Percentiles rank a stretch among this genome's conserved stretches.
These are phyloP conservation scores for Charanyca ferruginea DNA, from an alignment of 2,888 invertebrate genomes.

Conservation along the genomic window DNA sequence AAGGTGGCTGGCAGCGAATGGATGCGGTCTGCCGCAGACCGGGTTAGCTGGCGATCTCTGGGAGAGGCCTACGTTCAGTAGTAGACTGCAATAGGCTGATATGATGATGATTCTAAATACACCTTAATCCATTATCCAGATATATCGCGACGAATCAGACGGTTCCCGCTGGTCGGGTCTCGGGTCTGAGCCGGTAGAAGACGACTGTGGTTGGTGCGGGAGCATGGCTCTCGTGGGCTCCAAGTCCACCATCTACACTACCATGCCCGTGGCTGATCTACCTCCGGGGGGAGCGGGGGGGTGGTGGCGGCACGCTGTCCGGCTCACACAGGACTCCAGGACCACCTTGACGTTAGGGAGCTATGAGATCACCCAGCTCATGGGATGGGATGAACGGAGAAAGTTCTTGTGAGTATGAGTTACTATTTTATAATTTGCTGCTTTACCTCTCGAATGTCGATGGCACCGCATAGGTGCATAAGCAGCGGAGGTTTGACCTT, in stretches of 20 bases:
- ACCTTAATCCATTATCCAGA: slow-evolving; percentile 66
- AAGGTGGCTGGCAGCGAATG: too few species aligned
- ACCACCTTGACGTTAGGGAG: slow-evolving; percentile 93
- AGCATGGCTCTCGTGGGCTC: slow-evolving; percentile 83
- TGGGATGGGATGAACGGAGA: slow-evolving; percentile 95
- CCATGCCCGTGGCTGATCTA: slow-evolving; percentile 89
- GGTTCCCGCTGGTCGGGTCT: slow-evolving; percentile 88
- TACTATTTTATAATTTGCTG: background rate
- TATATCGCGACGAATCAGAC: slow-evolving; percentile 85
- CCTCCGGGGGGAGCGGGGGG: slow-evolving; percentile 65
- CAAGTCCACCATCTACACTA: slow-evolving; percentile 83
- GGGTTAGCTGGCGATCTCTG: too few species aligned
- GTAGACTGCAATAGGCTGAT: too few species aligned
- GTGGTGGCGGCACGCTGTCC: slow-evolving; percentile 87
- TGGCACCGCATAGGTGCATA: too few species aligned
- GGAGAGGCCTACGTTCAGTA: too few species aligned
- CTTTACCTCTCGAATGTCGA: too few species aligned
- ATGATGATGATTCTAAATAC: too few species aligned
- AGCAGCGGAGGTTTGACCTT: too few species aligned
- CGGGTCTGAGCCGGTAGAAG: slow-evolving; percentile 83
- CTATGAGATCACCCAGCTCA: slow-evolving; percentile 94
- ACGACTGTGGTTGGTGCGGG: slow-evolving; percentile 88
- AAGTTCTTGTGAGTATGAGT: slow-evolving; percentile 91
- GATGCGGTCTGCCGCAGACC: too few species aligned
- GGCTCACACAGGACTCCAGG: slow-evolving; percentile 74